Evolutionary conservation across 2,113 vertebrate species (phyloP).

Genomic region (Taurulus bubalis): DNA sequence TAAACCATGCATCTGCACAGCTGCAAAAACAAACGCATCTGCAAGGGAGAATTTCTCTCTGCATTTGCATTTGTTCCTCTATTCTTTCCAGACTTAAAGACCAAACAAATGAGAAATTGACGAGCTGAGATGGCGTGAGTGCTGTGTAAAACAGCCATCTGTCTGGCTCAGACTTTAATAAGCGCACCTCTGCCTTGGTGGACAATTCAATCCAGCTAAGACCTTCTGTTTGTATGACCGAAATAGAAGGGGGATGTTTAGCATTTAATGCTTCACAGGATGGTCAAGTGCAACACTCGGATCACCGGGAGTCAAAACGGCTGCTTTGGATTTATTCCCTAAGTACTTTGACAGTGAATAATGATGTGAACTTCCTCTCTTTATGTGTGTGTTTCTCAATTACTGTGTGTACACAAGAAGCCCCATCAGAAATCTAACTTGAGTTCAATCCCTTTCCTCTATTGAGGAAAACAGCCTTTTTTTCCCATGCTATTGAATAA

Average conservation of each 20-base stretch:
- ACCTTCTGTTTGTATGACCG: slow-evolving; percentile 4
- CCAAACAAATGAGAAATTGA: slow-evolving; percentile 23
- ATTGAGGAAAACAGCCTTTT: not conserved
- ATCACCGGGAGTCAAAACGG: not conserved
- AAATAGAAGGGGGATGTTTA: slow-evolving; percentile 9
- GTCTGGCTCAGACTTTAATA: slow-evolving; percentile 35
- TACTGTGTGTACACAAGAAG: not conserved
- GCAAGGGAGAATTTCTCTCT: not conserved
- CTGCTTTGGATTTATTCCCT: slow-evolving; percentile 10
- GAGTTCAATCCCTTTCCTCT: not conserved
- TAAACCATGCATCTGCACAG: slow-evolving; percentile 11
- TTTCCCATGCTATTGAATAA: not conserved
- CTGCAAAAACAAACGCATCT: slow-evolving; percentile 23
- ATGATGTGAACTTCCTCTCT: not conserved
- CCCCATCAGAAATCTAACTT: not conserved
- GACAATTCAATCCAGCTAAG: slow-evolving; percentile 12
- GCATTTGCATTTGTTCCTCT: not conserved
- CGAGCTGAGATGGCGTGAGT: not conserved
- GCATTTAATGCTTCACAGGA: slow-evolving; percentile 10
- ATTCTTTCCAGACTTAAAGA: slow-evolving; percentile 1
- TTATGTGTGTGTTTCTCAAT: not conserved
- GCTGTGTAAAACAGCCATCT: slow-evolving; percentile 53
- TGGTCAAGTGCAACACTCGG: not conserved
- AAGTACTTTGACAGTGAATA: slow-evolving; percentile 5
- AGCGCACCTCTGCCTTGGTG: slow-evolving; percentile 31